Percentiles rank a stretch among this genome's conserved stretches.
Conservation (phyloP, 2,888 invertebrate genomes). For the Dolichomitus sp. region DNA sequence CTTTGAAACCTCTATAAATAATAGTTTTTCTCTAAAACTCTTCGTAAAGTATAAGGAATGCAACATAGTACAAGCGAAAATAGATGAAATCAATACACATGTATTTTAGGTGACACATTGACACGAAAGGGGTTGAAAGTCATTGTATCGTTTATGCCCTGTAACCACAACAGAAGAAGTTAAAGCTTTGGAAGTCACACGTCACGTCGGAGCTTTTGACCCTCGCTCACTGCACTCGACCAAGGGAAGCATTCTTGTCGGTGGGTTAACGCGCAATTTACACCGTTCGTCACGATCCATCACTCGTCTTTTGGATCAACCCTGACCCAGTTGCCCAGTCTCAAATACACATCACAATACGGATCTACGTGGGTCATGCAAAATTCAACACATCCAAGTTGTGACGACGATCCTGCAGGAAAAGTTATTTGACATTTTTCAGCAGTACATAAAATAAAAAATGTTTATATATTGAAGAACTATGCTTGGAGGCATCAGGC, state of each 20-base stretch:
- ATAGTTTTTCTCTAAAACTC: not conserved
- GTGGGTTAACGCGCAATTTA: constrained; percentile 36
- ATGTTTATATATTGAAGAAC: not conserved
- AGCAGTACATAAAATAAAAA: not conserved
- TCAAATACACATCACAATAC: constrained; percentile 5
- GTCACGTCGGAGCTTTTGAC: constrained; percentile 8
- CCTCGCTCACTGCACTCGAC: constrained; percentile 24
- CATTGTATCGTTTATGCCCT: not conserved
- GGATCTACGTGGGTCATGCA: constrained; percentile 19
- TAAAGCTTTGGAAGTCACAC: constrained; percentile 21
- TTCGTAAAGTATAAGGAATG: not conserved
- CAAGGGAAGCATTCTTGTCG: constrained; percentile 4
- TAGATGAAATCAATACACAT: not conserved
- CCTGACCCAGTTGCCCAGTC: constrained; percentile 46
- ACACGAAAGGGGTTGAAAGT: not conserved
- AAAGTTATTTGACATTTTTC: constrained; percentile 17
- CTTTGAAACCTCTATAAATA: not conserved
- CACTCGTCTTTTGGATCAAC: constrained; percentile 42
- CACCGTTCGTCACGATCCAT: constrained; percentile 53
- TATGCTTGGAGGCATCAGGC: not conserved
- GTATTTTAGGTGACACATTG: not conserved
- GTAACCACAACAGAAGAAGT: constrained; percentile 4
- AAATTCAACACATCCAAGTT: constrained; percentile 17
- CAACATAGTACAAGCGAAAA: not conserved
- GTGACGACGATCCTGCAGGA: not conserved